Percentiles rank a stretch among this genome's conserved stretches.
These are phyloP conservation scores for Saturnia pavonia DNA, from an alignment of 2,888 invertebrate genomes.

Conservation along the genomic window DNA sequence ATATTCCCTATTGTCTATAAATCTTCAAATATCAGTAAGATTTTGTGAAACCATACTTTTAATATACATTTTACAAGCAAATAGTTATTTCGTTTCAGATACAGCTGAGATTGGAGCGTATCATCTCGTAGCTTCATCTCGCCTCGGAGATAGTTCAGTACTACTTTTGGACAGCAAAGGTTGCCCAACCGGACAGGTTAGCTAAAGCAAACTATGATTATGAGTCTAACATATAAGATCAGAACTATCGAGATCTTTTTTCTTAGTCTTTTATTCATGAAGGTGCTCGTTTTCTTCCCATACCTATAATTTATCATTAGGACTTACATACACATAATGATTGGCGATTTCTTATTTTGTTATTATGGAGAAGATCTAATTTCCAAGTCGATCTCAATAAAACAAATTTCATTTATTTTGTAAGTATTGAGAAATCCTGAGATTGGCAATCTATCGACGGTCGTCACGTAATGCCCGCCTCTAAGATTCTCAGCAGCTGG, in stretches of 20 bases:
- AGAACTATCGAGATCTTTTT: too few species aligned
- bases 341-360: not conserved
- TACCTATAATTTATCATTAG: too few species aligned
- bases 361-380: not conserved
- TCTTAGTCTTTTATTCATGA: too few species aligned
- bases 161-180: slow-evolving; percentile 88
- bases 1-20: too few species aligned
- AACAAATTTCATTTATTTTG: too few species aligned
- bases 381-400: not conserved
- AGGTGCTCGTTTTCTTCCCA: too few species aligned
- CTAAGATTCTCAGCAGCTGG: too few species aligned
- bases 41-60: not conserved
- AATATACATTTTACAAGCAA: not conserved
- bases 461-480: too few species aligned
- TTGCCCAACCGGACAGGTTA: slow-evolving; percentile 88
- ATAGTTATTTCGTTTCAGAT: slow-evolving; percentile 46
- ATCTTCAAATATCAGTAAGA: too few species aligned
- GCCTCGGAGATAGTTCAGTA: slow-evolving; percentile 87
- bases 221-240: not conserved
- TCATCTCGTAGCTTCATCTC: slow-evolving; percentile 90
- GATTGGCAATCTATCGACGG: too few species aligned
- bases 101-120: slow-evolving; percentile 86
- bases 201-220: not conserved
- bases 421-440: too few species aligned
- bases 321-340: not conserved